Evolutionary conservation across 2,113 vertebrate genomes (phyloP).

Genomic region (Pogonocichla stellata): DNA sequence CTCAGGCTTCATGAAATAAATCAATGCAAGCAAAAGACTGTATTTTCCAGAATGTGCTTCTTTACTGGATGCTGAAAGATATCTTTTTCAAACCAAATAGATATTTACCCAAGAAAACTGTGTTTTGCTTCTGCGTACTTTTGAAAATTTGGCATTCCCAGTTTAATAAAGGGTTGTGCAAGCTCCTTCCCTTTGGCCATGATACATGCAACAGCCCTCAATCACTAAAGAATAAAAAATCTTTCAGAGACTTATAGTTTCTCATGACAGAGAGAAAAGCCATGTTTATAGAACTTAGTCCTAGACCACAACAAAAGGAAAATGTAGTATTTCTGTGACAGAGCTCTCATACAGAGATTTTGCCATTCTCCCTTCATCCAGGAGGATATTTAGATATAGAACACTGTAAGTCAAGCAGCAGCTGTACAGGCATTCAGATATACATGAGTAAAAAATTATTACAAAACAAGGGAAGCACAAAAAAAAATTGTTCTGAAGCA

Average conservation of each 20-base stretch:
- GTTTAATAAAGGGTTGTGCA: neutral
- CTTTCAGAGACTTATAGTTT: neutral
- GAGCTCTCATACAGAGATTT: neutral
- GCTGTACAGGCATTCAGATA: neutral
- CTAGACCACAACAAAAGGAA: neutral
- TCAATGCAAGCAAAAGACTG: neutral
- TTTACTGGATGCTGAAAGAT: neutral
- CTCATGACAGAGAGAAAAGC: neutral
- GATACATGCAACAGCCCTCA: neutral
- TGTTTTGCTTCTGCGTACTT: neutral
- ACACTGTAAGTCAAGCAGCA: neutral
- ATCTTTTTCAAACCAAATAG: neutral
- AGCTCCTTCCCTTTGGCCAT: neutral
- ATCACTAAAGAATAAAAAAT: neutral
- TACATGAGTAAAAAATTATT: neutral
- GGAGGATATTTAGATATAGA: neutral
- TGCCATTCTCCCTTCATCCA: neutral
- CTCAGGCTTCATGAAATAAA: neutral
- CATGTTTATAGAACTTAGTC: neutral
- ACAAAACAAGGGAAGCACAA: neutral
- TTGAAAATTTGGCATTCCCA: neutral
- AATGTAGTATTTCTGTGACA: neutral
- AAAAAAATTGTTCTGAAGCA: neutral
- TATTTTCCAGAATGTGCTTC: accelerated
- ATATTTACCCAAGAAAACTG: neutral